phyloP scores from a whole-genome alignment of 2,113 vertebrate genomes.

The Indicator maculatus region DNA sequence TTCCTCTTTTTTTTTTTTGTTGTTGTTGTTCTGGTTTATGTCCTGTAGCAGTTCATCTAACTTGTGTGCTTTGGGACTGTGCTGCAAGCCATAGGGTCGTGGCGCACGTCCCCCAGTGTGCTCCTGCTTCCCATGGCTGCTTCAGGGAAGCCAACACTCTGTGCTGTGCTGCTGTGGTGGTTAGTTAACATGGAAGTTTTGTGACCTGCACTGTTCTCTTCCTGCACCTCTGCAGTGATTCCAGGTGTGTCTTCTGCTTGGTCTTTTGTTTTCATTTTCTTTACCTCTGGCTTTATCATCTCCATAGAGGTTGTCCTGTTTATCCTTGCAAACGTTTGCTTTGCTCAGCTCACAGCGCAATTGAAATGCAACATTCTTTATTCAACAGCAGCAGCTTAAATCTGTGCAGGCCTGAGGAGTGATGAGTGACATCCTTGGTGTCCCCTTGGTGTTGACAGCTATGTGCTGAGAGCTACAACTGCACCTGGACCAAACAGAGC shows the following conservation, averaged over 20 bases:
- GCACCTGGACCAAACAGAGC: background rate
- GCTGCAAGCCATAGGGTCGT: background rate
- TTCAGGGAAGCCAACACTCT: background rate
- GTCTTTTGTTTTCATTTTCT: background rate
- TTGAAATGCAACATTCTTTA: background rate
- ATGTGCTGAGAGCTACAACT: background rate
- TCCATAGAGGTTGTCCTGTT: background rate
- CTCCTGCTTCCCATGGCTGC: background rate
- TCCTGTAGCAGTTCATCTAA: background rate
- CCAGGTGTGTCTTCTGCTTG: background rate
- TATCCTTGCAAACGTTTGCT: background rate
- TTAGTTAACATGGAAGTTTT: background rate
- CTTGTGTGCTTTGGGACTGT: background rate
- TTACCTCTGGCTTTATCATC: background rate
- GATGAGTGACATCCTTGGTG: background rate
- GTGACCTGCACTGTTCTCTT: background rate
- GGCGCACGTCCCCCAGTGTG: background rate
- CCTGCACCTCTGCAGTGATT: background rate
- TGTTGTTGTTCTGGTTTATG: background rate
- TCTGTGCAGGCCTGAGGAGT: background rate
- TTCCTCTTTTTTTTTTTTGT: background rate
- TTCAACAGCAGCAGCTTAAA: background rate
- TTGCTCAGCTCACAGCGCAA: background rate
- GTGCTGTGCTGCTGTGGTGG: background rate
- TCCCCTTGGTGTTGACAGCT: background rate